Base-by-base conservation (phyloP, 2,888 invertebrate genomes). In the Dryocosmus kuriphilus region DNA sequence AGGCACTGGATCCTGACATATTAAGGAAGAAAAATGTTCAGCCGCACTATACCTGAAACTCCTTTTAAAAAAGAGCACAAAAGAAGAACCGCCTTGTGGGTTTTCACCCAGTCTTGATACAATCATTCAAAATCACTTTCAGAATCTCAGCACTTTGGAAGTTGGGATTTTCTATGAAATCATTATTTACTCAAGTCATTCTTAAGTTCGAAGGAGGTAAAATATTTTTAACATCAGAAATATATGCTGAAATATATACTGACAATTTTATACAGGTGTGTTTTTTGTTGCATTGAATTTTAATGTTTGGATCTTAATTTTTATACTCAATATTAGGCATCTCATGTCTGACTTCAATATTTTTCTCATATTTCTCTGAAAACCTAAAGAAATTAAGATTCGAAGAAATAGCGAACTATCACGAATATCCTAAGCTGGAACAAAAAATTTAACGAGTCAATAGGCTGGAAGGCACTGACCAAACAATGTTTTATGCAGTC, bases 21-120 rank as follows among this genome's bases (percentile, higher is more conserved):
- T 22, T 11, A 30, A 51, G 30, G 51, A 51, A 30, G 51, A 71
- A 51, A 71, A 71, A 71, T 51, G n/a, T 51, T 51, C 46, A 71
- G 19, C 51, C 24, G 57, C 11, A 4, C 24, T 60, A 24, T 60
- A 71, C 71, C 71, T 71, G 71, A 71, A 27, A 71, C 19, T 51
- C 11, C 46, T 30, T 51, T 71, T 32, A 30, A 46, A 30, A 46
- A 71, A n/a, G 51, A n/a, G 22, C 46, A 71, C 30, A 71, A 51
- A 46, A n/a, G 30, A 71, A 51, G 51, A 30, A 71, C 27, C 27
- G 9, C 19, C n/a, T 30, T 19, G 19, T n/a, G 27, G 27, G n/a
- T 51, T 51, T 51, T 27, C 38, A 22, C 24, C 8, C 5, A 16
- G 51, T 27, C 57, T 27, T 71, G 67, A 67, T 14, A 71, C 30